These are phyloP conservation scores for Palythoa heliodiscus DNA, from an alignment of 92 coral and sea anemone species.

Conservation along the genomic window DNA sequence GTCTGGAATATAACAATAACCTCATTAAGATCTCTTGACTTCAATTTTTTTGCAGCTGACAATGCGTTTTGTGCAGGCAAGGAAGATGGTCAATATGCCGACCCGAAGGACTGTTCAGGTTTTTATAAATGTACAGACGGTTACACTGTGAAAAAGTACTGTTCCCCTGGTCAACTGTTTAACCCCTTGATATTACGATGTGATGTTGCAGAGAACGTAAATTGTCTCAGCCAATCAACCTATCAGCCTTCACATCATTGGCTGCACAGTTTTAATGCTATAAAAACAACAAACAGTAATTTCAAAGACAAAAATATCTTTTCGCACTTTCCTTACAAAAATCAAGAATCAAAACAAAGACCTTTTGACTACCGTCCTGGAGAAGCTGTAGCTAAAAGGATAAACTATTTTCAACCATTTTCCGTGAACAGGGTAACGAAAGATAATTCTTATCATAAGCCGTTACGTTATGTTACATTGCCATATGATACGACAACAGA, in stretches of 20 bases:
- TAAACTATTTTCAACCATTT: neutral
- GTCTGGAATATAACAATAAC: neutral
- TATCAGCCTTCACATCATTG: neutral
- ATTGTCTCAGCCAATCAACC: constrained; percentile 7
- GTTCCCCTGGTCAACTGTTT: constrained; percentile 24
- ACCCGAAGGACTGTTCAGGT: constrained; percentile 34
- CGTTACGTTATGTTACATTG: neutral
- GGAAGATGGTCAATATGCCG: constrained; percentile 23
- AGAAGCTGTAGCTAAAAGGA: neutral
- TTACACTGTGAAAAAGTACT: constrained; percentile 32
- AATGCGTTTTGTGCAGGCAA: constrained; percentile 32
- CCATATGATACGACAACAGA: neutral
- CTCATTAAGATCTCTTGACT: neutral
- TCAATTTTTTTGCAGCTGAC: constrained; percentile 25
- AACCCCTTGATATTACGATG: constrained; percentile 38
- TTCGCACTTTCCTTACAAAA: neutral
- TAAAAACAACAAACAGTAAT: neutral
- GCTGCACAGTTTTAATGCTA: neutral
- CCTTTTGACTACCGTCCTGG: neutral
- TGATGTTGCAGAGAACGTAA: constrained; percentile 31
- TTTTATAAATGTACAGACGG: constrained; percentile 22
- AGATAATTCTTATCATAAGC: neutral
- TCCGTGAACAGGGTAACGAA: neutral
- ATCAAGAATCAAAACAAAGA: neutral
- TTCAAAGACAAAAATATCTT: neutral